Evolutionary conservation across 2,113 vertebrate genomes (phyloP).

Genomic region (Upupa epops): DNA sequence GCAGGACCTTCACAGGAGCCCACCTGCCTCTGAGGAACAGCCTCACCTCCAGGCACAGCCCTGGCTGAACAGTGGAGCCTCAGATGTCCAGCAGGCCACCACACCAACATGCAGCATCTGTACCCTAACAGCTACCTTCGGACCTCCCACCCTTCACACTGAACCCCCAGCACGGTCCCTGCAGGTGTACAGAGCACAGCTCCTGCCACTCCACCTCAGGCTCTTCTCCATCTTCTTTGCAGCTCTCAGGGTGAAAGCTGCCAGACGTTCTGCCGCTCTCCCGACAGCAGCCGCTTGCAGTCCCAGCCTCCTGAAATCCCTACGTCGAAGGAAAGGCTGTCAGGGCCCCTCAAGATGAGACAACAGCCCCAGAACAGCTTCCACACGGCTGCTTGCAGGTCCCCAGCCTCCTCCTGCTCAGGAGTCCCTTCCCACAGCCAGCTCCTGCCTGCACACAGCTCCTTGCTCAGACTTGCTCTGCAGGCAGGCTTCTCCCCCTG

Average conservation of each 20-base stretch:
- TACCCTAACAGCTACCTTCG: fast-evolving
- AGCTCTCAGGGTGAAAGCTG: background rate
- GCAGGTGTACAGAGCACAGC: background rate
- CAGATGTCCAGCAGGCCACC: too few species aligned
- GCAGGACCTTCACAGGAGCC: background rate
- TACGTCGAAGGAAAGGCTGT: fast-evolving
- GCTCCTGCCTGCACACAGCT: background rate
- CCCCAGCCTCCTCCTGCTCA: background rate
- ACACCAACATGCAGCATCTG: background rate
- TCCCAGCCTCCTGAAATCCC: background rate
- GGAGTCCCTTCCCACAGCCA: background rate
- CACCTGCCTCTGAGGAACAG: background rate
- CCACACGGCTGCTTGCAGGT: fast-evolving
- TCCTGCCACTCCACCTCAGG: background rate
- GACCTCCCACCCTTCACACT: background rate
- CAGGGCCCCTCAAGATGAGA: background rate
- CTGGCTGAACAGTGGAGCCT: too few species aligned
- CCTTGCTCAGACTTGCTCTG: background rate
- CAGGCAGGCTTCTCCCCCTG: background rate
- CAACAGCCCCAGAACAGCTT: background rate
- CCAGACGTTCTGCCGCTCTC: background rate
- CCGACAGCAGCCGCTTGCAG: background rate
- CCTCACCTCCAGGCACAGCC: fast-evolving
- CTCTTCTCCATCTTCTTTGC: background rate
- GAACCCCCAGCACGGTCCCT: too few species aligned